Evolutionary conservation across 2,888 invertebrate species (phyloP).

Genomic region (Troides aeacus): DNA sequence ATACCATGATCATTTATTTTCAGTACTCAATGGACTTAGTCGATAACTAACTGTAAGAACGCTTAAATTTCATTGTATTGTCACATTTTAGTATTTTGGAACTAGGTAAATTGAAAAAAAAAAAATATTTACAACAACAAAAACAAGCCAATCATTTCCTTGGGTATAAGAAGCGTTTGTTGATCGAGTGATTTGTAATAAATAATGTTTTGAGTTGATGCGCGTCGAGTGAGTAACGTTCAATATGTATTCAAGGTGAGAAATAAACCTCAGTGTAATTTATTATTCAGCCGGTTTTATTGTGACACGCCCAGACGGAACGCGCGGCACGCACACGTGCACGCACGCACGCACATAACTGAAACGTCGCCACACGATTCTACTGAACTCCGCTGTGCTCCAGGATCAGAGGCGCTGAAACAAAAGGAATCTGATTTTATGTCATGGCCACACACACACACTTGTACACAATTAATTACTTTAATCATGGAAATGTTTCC

Average conservation of each 20-base stretch:
- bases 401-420: constrained; percentile 66
- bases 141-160: constrained; percentile 51
- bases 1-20: constrained; percentile 75
- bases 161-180: constrained; percentile 68
- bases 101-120: constrained; percentile 58
- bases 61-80: constrained; percentile 77
- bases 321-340: no score
- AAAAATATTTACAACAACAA: no score
- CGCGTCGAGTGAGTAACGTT: constrained; percentile 61
- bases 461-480: no score
- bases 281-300: constrained; percentile 62
- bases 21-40: constrained; percentile 76
- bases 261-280: constrained; percentile 81
- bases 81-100: constrained; percentile 74
- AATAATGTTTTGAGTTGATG: constrained; percentile 50
- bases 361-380: neutral
- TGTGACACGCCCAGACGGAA: constrained; percentile 19
- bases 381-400: constrained; percentile 62
- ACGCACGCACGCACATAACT: no score
- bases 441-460: no score
- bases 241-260: constrained; percentile 77
- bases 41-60: constrained; percentile 66
- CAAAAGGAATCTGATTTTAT: constrained; percentile 30
- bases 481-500: no score
- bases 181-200: constrained; percentile 71